Conservation (phyloP, 2,797 vertebrate genomes). For the Typhlichthys eigenmanni region DNA sequence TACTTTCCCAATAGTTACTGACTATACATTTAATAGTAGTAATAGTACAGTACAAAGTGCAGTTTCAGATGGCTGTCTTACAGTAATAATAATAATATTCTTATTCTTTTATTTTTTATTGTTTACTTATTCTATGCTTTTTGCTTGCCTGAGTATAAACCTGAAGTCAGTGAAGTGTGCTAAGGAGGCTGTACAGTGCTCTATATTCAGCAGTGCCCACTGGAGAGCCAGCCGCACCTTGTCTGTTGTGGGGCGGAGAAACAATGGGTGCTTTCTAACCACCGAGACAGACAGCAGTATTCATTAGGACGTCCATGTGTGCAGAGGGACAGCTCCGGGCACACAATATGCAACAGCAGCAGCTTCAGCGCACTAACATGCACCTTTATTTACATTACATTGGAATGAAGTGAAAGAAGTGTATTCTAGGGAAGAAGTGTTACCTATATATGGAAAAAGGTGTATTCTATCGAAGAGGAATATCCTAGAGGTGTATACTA, state of each 20-base stretch:
- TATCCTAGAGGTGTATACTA: too few species aligned
- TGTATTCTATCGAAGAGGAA: too few species aligned
- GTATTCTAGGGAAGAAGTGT: too few species aligned
- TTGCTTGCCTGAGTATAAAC: slow-evolving; percentile 64
- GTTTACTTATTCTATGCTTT: slow-evolving; percentile 57
- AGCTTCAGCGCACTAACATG: slow-evolving; percentile 22
- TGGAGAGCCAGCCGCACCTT: slow-evolving; percentile 60
- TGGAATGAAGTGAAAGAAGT: too few species aligned
- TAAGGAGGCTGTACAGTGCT: slow-evolving; percentile 56
- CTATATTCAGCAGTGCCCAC: slow-evolving; percentile 54
- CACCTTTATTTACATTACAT: too few species aligned
- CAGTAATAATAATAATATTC: too few species aligned
- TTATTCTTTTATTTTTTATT: slow-evolving; percentile 6
- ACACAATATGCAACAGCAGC: slow-evolving; percentile 55
- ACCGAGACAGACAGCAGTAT: slow-evolving; percentile 68
- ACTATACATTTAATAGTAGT: slow-evolving; percentile 47
- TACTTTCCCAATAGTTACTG: too few species aligned
- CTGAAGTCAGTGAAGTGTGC: slow-evolving; percentile 53
- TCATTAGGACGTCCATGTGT: slow-evolving; percentile 64
- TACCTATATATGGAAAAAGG: too few species aligned
- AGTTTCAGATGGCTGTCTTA: slow-evolving; percentile 27
- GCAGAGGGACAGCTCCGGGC: slow-evolving; percentile 50
- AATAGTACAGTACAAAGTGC: slow-evolving; percentile 17
- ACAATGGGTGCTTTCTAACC: slow-evolving; percentile 75
- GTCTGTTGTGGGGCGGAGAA: slow-evolving; percentile 60